These are phyloP conservation scores for Metallyticus violacea DNA, from an alignment of 2,888 invertebrate species.

Conservation along the genomic window DNA sequence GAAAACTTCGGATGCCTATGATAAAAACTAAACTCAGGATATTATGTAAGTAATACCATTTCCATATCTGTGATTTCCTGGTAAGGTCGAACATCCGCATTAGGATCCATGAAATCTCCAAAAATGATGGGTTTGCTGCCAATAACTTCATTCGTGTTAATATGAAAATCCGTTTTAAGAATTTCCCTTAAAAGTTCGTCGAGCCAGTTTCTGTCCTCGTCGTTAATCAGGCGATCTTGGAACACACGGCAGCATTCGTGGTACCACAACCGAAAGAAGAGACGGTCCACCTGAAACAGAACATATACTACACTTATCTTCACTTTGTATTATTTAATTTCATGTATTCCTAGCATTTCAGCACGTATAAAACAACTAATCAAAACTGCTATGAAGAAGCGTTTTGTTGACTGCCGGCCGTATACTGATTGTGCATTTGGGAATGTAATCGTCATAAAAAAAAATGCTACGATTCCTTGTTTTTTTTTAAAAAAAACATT, in stretches of 20 bases:
- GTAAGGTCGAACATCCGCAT: constrained; percentile 56
- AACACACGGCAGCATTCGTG: constrained; percentile 87
- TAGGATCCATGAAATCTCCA: constrained; percentile 62
- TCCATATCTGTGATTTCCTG: constrained; percentile 59
- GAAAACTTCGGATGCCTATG: too few species aligned
- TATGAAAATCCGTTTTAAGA: constrained; percentile 56
- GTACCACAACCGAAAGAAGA: constrained; percentile 77
- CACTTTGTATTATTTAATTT: too few species aligned
- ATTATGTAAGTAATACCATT: constrained; percentile 49
- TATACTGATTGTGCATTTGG: too few species aligned
- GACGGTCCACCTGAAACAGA: constrained; percentile 52
- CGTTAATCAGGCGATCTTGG: constrained; percentile 80
- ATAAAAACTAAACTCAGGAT: background rate
- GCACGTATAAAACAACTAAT: too few species aligned
- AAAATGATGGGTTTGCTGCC: constrained; percentile 58
- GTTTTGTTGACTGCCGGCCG: too few species aligned
- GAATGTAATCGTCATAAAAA: too few species aligned
- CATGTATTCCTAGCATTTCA: too few species aligned
- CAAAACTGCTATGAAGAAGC: too few species aligned
- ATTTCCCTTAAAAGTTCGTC: constrained; percentile 56
- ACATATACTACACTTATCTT: too few species aligned
- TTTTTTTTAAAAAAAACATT: too few species aligned
- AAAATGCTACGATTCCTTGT: too few species aligned
- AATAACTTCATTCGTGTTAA: constrained; percentile 51
- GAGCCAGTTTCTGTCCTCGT: constrained; percentile 73